Conservation (phyloP, 2,113 vertebrate species). For the Crotalus viridis region DNA sequence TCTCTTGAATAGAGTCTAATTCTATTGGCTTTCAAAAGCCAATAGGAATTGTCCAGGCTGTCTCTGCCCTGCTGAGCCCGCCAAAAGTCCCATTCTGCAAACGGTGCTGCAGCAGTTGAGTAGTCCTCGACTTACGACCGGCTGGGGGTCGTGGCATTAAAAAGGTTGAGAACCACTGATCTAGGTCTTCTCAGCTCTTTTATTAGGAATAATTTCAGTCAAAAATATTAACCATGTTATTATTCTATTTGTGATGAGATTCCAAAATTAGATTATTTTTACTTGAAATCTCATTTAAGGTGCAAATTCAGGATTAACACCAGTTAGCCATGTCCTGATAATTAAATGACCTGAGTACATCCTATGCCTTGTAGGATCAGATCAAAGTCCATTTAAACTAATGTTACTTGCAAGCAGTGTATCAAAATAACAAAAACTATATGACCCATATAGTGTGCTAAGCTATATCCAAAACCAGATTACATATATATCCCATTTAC, state of each 20-base stretch:
- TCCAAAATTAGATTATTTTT: not conserved
- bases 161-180: too few relatives aligned
- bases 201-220: not conserved
- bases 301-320: not conserved
- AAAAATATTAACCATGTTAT: not conserved
- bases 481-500: not conserved
- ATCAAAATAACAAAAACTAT: not conserved
- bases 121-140: too few relatives aligned
- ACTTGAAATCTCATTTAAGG: not conserved
- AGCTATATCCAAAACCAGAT: not conserved
- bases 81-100: too few relatives aligned
- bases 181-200: not conserved
- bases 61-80: too few relatives aligned
- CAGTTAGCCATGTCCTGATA: not conserved
- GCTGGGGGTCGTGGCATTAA: too few relatives aligned
- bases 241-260: not conserved
- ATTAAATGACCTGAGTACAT: not conserved
- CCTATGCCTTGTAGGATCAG: not conserved
- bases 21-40: too few relatives aligned
- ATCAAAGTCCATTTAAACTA: not conserved
- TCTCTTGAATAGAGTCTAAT: too few relatives aligned
- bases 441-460: not conserved
- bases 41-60: too few relatives aligned
- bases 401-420: not conserved
- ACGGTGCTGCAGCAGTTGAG: too few relatives aligned